Evolutionary conservation across 2,797 vertebrate genomes (phyloP), one percentile per base, ranked within the genome.

Genomic region (Tympanoctomys barrerae): DNA sequence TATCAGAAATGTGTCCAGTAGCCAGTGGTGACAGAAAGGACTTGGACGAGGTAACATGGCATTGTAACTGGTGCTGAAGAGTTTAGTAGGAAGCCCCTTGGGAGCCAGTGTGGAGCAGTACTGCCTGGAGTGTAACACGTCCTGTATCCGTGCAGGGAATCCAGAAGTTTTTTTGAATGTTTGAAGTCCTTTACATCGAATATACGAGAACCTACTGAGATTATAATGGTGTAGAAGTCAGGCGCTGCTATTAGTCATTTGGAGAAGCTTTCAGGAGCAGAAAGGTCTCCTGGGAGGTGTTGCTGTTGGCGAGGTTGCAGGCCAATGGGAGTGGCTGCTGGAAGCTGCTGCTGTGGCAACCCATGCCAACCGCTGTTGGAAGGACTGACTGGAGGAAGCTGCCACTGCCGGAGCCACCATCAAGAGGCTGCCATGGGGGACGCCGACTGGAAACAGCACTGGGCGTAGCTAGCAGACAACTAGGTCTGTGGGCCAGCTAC

Each of bases 301-400:
- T 73, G 54, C 24, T 46, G 16, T 7, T 87, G 64, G 75, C 77
- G 59, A 94, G 78, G 61, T 36, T 31, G 28, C 36, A 62, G 46
- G 87, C 66, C 94, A 89, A 62, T 6, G n/a, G 81, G 90, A 79
- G 61, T 64, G 61, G 66, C 61, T 68, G 10, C 78, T 79, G 57
- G 85, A 94, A 96, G 81, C 33, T 87, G 46, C 82, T 80, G 49
- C 87, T 75, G 64, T 83, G 91, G 94, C 64, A 78, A 97, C 82
- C 14, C 59, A 10, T 22, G 77, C 22, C 77, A 57, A 82, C n/a
- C 33, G 8, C 49, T 59, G 36, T n/a, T 89, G 66, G 61, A 95
- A 94, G 59, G n/a, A 85, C 57, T 54, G 33, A 92, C 54, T 62
- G 79, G 5, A 81, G 28, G 87, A 87, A 94, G 75, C 19, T 82